Evolutionary conservation across 2,113 vertebrate genomes (phyloP).

Genomic region (Carassius auratus): DNA sequence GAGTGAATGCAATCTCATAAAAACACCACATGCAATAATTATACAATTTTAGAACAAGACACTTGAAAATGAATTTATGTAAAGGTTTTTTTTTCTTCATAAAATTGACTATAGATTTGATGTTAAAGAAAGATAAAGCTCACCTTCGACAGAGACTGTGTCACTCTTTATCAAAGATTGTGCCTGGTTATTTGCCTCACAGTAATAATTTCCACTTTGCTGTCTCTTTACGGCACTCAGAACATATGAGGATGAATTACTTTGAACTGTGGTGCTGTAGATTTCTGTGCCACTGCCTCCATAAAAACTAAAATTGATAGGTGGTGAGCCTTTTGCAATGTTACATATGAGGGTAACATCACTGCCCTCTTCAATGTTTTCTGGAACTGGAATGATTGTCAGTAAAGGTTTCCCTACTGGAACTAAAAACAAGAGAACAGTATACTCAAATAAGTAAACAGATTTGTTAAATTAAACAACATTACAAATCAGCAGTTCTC

Average conservation of each 20-base stretch:
- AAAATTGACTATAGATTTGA: neutral
- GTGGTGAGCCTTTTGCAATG: conserved; percentile 58
- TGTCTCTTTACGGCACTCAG: conserved; percentile 30
- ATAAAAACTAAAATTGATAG: conserved; percentile 71
- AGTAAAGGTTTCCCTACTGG: conserved; percentile 59
- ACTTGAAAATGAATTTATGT: neutral
- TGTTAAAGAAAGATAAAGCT: conserved; percentile 12
- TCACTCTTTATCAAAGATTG: conserved; percentile 42
- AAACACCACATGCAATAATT: neutral
- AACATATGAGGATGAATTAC: neutral
- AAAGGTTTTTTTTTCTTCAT: neutral
- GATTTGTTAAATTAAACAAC: too few relatives aligned
- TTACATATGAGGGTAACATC: conserved; percentile 65
- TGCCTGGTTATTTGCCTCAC: conserved; percentile 68
- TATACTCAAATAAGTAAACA: too few relatives aligned
- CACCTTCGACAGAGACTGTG: conserved; percentile 55
- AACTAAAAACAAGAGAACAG: conserved; percentile 57
- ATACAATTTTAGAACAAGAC: neutral
- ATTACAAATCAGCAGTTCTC: too few relatives aligned
- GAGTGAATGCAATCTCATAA: neutral
- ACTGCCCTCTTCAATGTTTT: conserved; percentile 60
- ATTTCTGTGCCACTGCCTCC: neutral
- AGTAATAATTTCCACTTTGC: conserved; percentile 68
- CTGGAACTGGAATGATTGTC: conserved; percentile 43
- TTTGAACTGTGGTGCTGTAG: neutral